Evolutionary conservation across 2,888 invertebrate species (phyloP).

Genomic region (Eupithecia tripunctaria): DNA sequence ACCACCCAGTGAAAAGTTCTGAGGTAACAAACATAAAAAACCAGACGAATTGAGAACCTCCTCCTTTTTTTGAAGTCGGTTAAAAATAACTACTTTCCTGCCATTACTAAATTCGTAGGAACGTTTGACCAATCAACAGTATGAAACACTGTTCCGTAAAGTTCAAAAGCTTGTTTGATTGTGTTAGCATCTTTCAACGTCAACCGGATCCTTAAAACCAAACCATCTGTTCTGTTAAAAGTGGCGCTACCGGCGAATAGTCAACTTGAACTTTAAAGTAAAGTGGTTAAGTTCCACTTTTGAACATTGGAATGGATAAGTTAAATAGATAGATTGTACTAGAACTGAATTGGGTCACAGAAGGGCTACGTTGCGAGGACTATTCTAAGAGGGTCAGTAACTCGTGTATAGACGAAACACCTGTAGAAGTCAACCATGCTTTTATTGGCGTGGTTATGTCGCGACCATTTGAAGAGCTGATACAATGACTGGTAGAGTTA

Average conservation of each 20-base stretch:
- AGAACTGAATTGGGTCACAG: slow-evolving; percentile 26
- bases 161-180: slow-evolving; percentile 9
- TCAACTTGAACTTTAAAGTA: not conserved
- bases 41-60: too few species aligned
- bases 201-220: not conserved
- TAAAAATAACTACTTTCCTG: not conserved
- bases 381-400: slow-evolving; percentile 27
- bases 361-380: slow-evolving; percentile 15
- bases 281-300: not conserved
- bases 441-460: not conserved
- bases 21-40: too few species aligned
- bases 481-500: not conserved
- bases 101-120: not conserved
- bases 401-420: not conserved
- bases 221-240: not conserved
- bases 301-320: not conserved
- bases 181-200: not conserved
- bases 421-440: not conserved
- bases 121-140: not conserved
- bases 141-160: not conserved
- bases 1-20: too few species aligned
- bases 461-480: not conserved
- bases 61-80: too few species aligned
- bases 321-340: not conserved
- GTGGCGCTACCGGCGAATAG: not conserved